Percentiles rank a stretch among this genome's conserved stretches.
phyloP scores from a whole-genome alignment of 2,113 vertebrate genomes.

The Acrocephalus kingi region DNA sequence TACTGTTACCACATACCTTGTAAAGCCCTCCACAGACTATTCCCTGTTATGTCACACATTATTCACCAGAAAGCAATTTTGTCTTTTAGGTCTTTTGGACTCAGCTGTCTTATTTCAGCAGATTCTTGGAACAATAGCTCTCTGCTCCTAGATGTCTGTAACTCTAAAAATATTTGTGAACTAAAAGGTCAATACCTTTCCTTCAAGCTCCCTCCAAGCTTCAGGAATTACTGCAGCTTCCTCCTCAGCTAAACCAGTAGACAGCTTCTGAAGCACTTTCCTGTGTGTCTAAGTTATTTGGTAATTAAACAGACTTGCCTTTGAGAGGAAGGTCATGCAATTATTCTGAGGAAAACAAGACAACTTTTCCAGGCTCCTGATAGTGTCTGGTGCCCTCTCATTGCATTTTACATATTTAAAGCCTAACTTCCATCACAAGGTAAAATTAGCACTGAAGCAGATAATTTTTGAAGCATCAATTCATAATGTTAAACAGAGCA shows the following conservation, averaged over 20 bases:
- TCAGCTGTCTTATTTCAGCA: neutral
- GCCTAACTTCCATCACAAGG: constrained; percentile 2
- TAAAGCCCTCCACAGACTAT: neutral
- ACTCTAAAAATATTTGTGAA: neutral
- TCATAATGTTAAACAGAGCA: constrained; percentile 41
- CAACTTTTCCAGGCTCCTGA: neutral
- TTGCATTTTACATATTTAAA: constrained; percentile 20
- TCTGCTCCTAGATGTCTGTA: neutral
- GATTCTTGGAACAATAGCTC: neutral
- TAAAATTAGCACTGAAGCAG: constrained; percentile 49
- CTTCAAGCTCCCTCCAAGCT: neutral
- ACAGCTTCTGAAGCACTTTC: neutral
- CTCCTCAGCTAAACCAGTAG: neutral
- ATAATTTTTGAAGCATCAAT: constrained; percentile 36
- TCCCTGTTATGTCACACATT: neutral
- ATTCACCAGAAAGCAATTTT: neutral
- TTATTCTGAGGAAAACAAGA: constrained; percentile 5
- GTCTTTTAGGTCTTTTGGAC: neutral
- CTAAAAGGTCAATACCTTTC: neutral
- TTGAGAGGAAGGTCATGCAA: neutral
- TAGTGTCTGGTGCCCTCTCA: neutral
- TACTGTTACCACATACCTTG: neutral
- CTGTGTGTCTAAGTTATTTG: neutral
- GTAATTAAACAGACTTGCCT: neutral
- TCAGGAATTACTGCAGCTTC: neutral